phyloP scores from a whole-genome alignment of 2,113 vertebrate species.

The Cyprichromis sp. region DNA sequence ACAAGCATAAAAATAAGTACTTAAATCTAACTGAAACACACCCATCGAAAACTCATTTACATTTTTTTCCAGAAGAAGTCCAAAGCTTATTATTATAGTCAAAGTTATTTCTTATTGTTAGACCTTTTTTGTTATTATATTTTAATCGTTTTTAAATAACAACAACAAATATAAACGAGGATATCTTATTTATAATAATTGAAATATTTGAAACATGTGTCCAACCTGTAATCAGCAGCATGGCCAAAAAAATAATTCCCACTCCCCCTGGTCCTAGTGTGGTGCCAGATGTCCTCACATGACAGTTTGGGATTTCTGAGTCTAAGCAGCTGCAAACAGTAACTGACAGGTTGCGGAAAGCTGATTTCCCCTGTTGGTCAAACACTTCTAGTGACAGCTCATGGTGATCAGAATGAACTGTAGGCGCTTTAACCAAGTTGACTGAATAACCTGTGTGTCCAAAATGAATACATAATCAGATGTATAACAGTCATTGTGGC shows the following conservation, averaged over 20 bases:
- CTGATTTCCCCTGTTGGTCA: constrained; percentile 30
- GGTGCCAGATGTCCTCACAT: accelerated
- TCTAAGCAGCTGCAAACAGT: constrained; percentile 56
- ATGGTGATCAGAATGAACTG: constrained; percentile 9
- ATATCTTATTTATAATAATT: neutral
- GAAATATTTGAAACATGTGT: neutral
- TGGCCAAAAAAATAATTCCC: neutral
- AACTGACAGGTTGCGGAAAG: constrained; percentile 45
- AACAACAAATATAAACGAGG: neutral
- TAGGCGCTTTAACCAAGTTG: constrained; percentile 35
- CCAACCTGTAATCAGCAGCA: constrained; percentile 51
- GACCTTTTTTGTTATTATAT: neutral
- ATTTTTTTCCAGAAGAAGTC: neutral
- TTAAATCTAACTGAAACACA: neutral
- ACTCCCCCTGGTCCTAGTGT: neutral
- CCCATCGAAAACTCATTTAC: neutral
- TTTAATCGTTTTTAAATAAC: neutral
- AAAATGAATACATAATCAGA: neutral
- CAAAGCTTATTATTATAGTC: neutral
- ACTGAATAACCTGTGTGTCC: constrained; percentile 32
- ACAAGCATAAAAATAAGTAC: neutral
- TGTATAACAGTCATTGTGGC: neutral
- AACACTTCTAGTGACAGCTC: constrained; percentile 37
- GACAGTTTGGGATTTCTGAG: neutral
- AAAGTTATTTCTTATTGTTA: neutral